These are phyloP conservation scores for Falco berigora DNA, from an alignment of 2,797 vertebrate species.

Conservation along the genomic window DNA sequence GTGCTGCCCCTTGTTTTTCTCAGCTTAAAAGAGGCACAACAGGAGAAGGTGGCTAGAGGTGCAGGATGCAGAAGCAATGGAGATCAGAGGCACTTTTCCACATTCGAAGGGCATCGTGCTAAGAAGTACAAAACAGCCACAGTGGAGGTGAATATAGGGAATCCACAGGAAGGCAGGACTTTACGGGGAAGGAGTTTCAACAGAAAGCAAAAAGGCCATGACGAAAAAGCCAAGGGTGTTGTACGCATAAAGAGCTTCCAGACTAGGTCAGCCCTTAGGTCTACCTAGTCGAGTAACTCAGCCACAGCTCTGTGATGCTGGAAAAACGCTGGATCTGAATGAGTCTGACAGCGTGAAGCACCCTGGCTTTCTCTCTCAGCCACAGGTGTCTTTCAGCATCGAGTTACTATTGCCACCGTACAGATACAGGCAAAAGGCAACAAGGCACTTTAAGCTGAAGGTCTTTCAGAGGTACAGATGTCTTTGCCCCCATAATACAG, in stretches of 20 bases:
- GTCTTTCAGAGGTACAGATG: background rate
- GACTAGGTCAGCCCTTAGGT: background rate
- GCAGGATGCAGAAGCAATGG: background rate
- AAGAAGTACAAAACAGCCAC: background rate
- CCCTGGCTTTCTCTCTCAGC: background rate
- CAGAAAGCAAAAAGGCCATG: background rate
- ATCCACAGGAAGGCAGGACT: background rate
- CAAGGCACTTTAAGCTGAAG: background rate
- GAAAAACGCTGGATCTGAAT: background rate
- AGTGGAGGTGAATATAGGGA: background rate
- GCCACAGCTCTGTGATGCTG: background rate
- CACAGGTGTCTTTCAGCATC: background rate
- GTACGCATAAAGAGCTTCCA: background rate
- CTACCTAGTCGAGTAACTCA: too few relatives aligned
- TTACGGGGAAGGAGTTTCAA: background rate
- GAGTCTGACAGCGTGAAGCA: background rate
- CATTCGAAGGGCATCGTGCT: background rate
- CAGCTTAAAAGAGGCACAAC: background rate
- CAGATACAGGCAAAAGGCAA: background rate
- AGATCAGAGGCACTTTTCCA: background rate
- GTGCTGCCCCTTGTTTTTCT: background rate
- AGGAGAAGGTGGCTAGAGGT: background rate
- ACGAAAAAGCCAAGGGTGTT: background rate
- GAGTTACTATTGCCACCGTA: background rate
- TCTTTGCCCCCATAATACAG: background rate